Evolutionary conservation across 2,888 invertebrate genomes (phyloP), one percentile per base, ranked within the genome.

Genomic region (Apotomis capreana): DNA sequence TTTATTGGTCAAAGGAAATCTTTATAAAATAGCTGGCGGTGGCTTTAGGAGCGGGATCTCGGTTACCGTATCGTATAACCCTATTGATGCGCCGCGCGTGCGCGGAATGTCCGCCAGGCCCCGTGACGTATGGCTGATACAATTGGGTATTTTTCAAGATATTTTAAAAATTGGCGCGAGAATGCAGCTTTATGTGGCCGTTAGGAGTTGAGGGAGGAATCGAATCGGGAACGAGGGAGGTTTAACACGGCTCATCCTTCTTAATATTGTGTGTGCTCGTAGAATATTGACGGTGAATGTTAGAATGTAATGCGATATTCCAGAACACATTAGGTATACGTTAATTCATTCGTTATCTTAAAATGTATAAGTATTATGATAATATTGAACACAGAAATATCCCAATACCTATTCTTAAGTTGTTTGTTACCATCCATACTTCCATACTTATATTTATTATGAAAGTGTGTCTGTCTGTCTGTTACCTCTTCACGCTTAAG

Each of bases 81-180:
- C 52, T 64, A 70, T 70, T 70, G 70, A 70, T 70, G 64, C 64
- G 6, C 1, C 44, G 57, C 44, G 40, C 70, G 70, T 70, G 70
- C 15, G 5, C 3, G 59, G 37, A 51, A 37, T n/a, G 65, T 49
- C 36, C 49, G 12, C 54, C 36, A 46, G 36, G 57, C 57, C 40
- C 15, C 55, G 57, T 70, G 70, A 70, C 64, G 58, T 64, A 70
- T 70, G 40, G 70, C 70, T 59, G 69, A 40, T 51, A 59, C 70
- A 57, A 52, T 51, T 36, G 37, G 57, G 70, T 59, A 64, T 64
- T 64, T 62, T 69, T 58, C 52, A 52, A 58, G 64, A 63, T 64
- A 64, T 70, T 70, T 70, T 64, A 62, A 58, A 37, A 69, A 69
- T 49, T 46, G 69, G 52, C n/a, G 61, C 55, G n/a, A 13, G 36